A percentile compares a stretch with the other conserved stretches of the same genome.
These are phyloP conservation scores for Meandrusa payeni DNA, from an alignment of 2,888 invertebrate genomes.

Conservation along the genomic window DNA sequence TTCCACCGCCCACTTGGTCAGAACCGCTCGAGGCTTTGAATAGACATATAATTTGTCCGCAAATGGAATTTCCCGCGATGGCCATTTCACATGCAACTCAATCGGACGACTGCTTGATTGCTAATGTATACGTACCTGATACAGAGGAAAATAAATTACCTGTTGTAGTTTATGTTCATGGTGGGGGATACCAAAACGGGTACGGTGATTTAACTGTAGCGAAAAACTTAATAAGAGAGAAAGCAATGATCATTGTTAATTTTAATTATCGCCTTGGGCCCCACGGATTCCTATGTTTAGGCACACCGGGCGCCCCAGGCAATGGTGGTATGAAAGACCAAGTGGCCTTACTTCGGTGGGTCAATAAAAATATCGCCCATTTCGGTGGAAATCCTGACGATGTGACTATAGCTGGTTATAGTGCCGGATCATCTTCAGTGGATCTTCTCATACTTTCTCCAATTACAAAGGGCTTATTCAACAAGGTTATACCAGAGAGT, in stretches of 20 bases:
- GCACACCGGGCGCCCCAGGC: slow-evolving; percentile 51
- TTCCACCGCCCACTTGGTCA: slow-evolving; percentile 37
- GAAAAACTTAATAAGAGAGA: slow-evolving; percentile 36
- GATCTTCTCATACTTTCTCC: slow-evolving; percentile 50
- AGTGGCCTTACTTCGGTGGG: slow-evolving; percentile 43
- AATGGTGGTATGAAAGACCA: slow-evolving; percentile 64
- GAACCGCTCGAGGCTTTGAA: slow-evolving; percentile 39
- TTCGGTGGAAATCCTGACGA: slow-evolving; percentile 59
- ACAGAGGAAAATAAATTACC: slow-evolving; percentile 38
- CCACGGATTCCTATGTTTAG: slow-evolving; percentile 53
- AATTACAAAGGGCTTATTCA: slow-evolving; percentile 45
- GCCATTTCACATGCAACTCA: slow-evolving; percentile 1
- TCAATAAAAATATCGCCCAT: slow-evolving; percentile 45
- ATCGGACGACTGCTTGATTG: slow-evolving; percentile 37
- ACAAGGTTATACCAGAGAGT: slow-evolving; percentile 51
- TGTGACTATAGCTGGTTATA: slow-evolving; percentile 49
- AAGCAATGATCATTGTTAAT: slow-evolving; percentile 43
- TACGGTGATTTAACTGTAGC: slow-evolving; percentile 36
- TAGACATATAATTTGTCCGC: slow-evolving; percentile 39
- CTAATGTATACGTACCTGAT: slow-evolving; percentile 36
- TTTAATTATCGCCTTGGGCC: slow-evolving; percentile 57
- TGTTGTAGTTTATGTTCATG: slow-evolving; percentile 62
- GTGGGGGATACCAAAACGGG: slow-evolving; percentile 59
- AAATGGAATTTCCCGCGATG: slow-evolving; percentile 24
- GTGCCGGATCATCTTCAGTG: slow-evolving; percentile 50